Conservation (phyloP, 2,888 invertebrate genomes). For the Drosophila kuntzei region DNA sequence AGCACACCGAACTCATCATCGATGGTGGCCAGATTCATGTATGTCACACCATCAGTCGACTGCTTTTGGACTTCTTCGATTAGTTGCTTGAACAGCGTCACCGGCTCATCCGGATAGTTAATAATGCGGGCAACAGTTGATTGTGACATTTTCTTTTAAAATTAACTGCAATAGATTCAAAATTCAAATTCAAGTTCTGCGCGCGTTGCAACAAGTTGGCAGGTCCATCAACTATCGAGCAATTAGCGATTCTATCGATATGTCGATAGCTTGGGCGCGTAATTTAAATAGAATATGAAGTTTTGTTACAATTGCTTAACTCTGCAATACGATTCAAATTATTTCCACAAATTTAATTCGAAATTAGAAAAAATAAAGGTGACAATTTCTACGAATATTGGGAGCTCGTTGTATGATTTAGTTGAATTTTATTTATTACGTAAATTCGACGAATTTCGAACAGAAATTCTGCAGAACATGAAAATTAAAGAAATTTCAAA, state of each 20-base stretch:
- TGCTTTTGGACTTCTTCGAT: constrained; percentile 34
- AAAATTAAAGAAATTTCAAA: no score
- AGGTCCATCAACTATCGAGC: constrained; percentile 20
- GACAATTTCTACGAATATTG: no score
- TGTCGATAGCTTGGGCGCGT: constrained; percentile 27
- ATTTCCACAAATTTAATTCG: no score
- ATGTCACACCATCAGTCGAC: constrained; percentile 16
- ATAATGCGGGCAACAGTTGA: constrained; percentile 67
- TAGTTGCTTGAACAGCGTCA: constrained; percentile 70
- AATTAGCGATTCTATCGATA: not conserved
- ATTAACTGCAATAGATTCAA: constrained; percentile 2
- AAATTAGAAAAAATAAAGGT: no score
- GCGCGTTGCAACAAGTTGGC: constrained; percentile 40
- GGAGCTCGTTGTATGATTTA: no score
- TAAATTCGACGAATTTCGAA: no score
- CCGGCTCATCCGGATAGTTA: constrained; percentile 65
- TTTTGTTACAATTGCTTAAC: no score
- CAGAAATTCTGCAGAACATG: no score
- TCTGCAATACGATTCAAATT: no score
- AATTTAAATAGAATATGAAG: constrained; percentile 32
- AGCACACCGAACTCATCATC: constrained; percentile 81
- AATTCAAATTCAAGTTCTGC: constrained; percentile 14
- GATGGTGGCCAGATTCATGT: constrained; percentile 82
- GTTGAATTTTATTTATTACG: no score
- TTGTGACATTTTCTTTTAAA: constrained; percentile 32